These are phyloP conservation scores for Erebia palarica DNA, from an alignment of 2,888 invertebrate genomes.

Conservation along the genomic window DNA sequence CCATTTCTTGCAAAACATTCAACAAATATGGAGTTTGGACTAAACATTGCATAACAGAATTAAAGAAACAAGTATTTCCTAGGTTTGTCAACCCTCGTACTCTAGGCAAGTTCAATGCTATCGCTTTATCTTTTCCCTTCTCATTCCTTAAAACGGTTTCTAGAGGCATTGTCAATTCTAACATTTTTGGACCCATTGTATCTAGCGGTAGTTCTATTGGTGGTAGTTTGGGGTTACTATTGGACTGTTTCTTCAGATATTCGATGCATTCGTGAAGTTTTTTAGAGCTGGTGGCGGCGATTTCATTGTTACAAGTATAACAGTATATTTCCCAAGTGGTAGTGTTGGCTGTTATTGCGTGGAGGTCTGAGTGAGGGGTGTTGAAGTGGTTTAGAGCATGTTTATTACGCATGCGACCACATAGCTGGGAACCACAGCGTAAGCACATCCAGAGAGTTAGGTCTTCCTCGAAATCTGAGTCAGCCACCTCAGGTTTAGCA, in stretches of 20 bases:
- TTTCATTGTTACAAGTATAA: conserved; percentile 88
- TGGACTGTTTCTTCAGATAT: conserved; percentile 84
- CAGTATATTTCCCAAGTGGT: conserved; percentile 89
- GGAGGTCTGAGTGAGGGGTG: conserved; percentile 89
- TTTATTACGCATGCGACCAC: conserved; percentile 85
- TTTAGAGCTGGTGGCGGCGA: conserved; percentile 83
- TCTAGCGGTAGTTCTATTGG: conserved; percentile 57
- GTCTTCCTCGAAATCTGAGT: conserved; percentile 78
- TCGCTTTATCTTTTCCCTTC: conserved; percentile 67
- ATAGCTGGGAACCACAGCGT: conserved; percentile 90
- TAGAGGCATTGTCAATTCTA: conserved; percentile 52
- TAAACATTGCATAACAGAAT: conserved; percentile 96
- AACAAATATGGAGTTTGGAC: conserved; percentile 92
- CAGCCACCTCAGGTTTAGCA: conserved; percentile 62
- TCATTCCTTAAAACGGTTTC: conserved; percentile 57
- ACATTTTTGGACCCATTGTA: conserved; percentile 39
- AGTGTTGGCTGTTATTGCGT: conserved; percentile 88
- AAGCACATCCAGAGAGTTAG: conserved; percentile 89
- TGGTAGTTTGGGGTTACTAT: conserved; percentile 60
- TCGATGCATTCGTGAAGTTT: conserved; percentile 89
- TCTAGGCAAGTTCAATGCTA: conserved; percentile 71
- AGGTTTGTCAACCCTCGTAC: conserved; percentile 93
- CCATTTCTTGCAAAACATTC: conserved; percentile 86
- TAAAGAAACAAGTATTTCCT: conserved; percentile 98
- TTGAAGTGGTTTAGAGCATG: conserved; percentile 90